Base-by-base conservation (phyloP, 2,888 invertebrate genomes). In the Phorcus lineatus region DNA sequence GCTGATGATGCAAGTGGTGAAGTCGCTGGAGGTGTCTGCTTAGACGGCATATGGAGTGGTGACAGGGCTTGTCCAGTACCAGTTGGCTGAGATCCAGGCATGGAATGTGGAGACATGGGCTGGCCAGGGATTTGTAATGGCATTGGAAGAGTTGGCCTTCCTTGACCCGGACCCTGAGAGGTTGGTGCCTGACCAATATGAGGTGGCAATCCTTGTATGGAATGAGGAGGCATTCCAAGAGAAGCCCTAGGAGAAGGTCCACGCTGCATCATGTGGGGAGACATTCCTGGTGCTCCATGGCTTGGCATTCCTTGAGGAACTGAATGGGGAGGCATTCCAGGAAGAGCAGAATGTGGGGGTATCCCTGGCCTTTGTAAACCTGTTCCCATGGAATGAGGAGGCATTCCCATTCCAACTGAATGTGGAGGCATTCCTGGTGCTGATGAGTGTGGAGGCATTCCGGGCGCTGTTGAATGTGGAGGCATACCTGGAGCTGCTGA, bases 341-440 rank as follows among this genome's bases (percentile, higher is more conserved):
- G 78, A 78, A 81, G 70, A 78, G 57, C 11, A 66, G 80, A 40
- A 67, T 54, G 53, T 82, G 81, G 78, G 6, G 70, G 62, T 74
- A 62, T 52, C 22, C 57, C 66, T 67, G 70, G 40, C 17, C 22
- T 47, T 40, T 52, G 24, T 24, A 74, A n/a, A 17, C 19, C 19
- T 74, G 76, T 4, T 47, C 47, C 47, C 1, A 47, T 47, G 19
- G 70, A 52, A 19, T 79, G 79, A n/a, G 54, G 79, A 16, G 77
- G 77, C n/a, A 77, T 62, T 62, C 77, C 77, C 24, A 66, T 57
- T 9, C 47, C 47, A 67, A 67, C 24, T 67, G 67, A 67, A 28
- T 22, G 67, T n/a, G 80, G 77, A 19, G 77, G 22, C 66, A 66
- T 66, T 52, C 79, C 79, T 40, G 31, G 70, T 36, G 66, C 53